A percentile compares a stretch with the other conserved stretches of the same genome.
Evolutionary conservation across 2,797 vertebrate genomes (phyloP).

Genomic region (Rhabdophis nuchalis): DNA sequence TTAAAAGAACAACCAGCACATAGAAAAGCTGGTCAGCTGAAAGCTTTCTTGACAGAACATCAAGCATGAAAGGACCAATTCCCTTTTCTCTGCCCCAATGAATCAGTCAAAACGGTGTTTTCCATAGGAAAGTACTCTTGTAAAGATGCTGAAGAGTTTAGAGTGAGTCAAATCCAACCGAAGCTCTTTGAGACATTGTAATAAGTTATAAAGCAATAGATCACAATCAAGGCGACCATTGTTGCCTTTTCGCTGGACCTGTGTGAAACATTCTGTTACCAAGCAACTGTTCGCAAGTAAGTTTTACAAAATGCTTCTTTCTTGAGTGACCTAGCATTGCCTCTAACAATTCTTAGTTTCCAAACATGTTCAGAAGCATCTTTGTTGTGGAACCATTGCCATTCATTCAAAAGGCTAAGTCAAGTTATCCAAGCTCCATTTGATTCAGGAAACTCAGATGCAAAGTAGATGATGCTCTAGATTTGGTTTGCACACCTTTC

Average conservation of each 20-base stretch:
- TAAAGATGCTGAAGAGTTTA: background rate
- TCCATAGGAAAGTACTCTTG: background rate
- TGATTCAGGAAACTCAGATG: background rate
- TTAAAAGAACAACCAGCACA: background rate
- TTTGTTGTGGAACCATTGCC: background rate
- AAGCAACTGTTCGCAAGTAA: slow-evolving; percentile 22
- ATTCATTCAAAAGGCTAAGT: background rate
- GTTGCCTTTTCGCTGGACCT: background rate
- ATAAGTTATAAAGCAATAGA: slow-evolving; percentile 23
- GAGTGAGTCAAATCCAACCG: background rate
- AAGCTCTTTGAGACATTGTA: slow-evolving; percentile 16
- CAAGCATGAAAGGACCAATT: background rate
- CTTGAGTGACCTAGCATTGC: background rate
- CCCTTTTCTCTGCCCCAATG: background rate
- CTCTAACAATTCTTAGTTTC: background rate
- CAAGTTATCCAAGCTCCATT: background rate
- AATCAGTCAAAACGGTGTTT: background rate
- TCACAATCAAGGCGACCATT: slow-evolving; percentile 6
- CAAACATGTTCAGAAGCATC: background rate
- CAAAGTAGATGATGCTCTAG: background rate
- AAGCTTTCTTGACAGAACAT: background rate
- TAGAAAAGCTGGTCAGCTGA: background rate
- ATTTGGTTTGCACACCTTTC: background rate
- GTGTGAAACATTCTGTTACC: slow-evolving; percentile 10
- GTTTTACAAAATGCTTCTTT: slow-evolving; percentile 6